Percentiles rank a stretch among this genome's conserved stretches.
Conservation (phyloP, 2,888 invertebrate genomes). For the Tillus elongatus region DNA sequence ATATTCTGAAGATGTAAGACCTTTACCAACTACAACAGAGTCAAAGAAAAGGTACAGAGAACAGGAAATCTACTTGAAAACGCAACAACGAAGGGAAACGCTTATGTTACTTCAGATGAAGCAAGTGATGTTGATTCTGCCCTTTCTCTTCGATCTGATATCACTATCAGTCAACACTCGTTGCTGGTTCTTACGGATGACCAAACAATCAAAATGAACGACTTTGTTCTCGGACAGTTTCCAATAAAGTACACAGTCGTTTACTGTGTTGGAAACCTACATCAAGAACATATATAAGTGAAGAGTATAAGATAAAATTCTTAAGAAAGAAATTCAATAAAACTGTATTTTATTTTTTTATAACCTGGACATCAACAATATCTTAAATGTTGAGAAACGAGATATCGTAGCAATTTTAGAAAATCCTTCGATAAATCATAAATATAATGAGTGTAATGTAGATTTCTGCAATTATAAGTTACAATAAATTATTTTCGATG, state of each 20-base stretch:
- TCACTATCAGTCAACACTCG: background rate
- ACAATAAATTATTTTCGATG: slow-evolving; percentile 3
- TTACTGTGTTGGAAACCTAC: slow-evolving; percentile 1
- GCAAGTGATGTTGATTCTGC: slow-evolving; percentile 2
- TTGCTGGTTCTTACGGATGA: background rate
- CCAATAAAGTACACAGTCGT: background rate
- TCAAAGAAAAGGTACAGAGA: background rate
- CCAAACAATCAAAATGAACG: background rate
- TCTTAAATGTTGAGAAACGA: background rate
- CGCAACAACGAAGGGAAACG: background rate
- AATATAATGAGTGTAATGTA: background rate
- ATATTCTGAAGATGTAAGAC: too few species aligned
- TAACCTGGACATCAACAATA: background rate
- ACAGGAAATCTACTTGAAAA: background rate
- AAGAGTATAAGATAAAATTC: background rate
- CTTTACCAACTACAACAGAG: too few species aligned
- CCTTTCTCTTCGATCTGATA: too few species aligned
- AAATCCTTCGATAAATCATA: slow-evolving; percentile 3
- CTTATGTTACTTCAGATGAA: background rate
- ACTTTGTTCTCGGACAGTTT: slow-evolving; percentile 1
- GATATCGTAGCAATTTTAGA: slow-evolving; percentile 1
- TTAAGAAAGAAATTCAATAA: slow-evolving; percentile 3
- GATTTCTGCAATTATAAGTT: background rate
- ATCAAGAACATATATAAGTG: background rate
- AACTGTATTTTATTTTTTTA: background rate